These are phyloP conservation scores for Planococcus citri DNA, from an alignment of 1,140 invertebrate genomes.

Conservation along the genomic window DNA sequence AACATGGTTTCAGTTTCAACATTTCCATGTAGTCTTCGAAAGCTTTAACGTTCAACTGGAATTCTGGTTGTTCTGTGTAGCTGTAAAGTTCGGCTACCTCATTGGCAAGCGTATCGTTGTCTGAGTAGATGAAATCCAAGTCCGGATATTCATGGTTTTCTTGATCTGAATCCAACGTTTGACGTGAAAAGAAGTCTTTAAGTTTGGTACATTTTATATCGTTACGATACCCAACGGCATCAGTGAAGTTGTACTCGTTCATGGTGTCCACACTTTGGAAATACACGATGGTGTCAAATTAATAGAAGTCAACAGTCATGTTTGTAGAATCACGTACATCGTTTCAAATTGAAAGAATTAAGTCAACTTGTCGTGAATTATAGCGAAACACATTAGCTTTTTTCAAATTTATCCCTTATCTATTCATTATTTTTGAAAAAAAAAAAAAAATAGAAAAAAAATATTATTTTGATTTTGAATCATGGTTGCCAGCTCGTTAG, in stretches of 20 bases:
- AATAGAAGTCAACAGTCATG: too few relatives aligned
- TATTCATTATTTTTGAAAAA: too few relatives aligned
- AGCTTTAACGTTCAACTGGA: conserved; percentile 72
- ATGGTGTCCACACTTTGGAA: too few relatives aligned
- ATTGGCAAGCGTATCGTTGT: conserved; percentile 75
- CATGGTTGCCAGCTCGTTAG: too few relatives aligned
- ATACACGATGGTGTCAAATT: too few relatives aligned
- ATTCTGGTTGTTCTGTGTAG: conserved; percentile 89
- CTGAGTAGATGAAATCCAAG: conserved; percentile 83
- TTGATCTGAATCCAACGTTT: conserved; percentile 4
- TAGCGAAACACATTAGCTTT: too few relatives aligned
- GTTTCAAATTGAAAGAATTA: too few relatives aligned
- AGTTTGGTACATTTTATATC: not conserved
- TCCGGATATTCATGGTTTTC: conserved; percentile 38
- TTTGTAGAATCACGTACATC: too few relatives aligned
- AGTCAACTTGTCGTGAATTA: too few relatives aligned
- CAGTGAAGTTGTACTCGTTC: not conserved
- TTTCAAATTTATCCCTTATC: too few relatives aligned
- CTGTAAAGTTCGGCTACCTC: conserved; percentile 94
- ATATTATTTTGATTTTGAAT: too few relatives aligned
- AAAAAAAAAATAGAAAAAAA: too few relatives aligned
- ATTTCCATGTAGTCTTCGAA: conserved; percentile 78
- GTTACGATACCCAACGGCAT: not conserved
- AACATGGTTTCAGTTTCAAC: conserved; percentile 59
- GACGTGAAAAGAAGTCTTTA: not conserved